Conservation (phyloP, 2,888 invertebrate genomes). For the Tillus elongatus region DNA sequence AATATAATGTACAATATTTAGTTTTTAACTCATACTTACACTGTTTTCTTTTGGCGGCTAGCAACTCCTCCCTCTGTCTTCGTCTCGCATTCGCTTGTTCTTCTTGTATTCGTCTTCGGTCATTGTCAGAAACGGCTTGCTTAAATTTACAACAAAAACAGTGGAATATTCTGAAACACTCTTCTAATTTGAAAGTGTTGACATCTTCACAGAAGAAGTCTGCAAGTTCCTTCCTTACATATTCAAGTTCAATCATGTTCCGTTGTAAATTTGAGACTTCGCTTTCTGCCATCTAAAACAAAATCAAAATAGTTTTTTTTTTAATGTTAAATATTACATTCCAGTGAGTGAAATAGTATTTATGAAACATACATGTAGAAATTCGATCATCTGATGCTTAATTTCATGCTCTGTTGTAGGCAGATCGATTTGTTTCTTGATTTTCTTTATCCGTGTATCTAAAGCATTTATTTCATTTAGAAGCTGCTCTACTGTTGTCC, state of each 20-base stretch:
- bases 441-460: constrained; percentile 65
- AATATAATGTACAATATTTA: too few species aligned
- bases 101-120: constrained; percentile 69
- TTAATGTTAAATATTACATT: constrained; percentile 2
- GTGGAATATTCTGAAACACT: constrained; percentile 84
- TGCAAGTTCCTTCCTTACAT: constrained; percentile 68
- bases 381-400: constrained; percentile 78
- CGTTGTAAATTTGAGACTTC: constrained; percentile 69
- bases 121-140: constrained; percentile 77
- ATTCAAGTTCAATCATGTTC: constrained; percentile 75
- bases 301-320: constrained; percentile 5
- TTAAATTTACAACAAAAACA: constrained; percentile 82
- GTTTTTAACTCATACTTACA: too few species aligned
- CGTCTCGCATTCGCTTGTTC: constrained; percentile 75
- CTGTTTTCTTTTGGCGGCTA: constrained; percentile 53
- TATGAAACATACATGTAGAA: constrained; percentile 56
- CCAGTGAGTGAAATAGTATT: constrained; percentile 6
- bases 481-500: constrained; percentile 83
- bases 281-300: constrained; percentile 60
- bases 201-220: constrained; percentile 94
- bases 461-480: constrained; percentile 79
- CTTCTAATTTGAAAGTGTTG: constrained; percentile 82
- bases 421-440: constrained; percentile 70
- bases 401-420: constrained; percentile 72
- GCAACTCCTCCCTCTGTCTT: constrained; percentile 64